phyloP scores from a whole-genome alignment of 2,113 vertebrate species.

The Vulpes ferrilata region DNA sequence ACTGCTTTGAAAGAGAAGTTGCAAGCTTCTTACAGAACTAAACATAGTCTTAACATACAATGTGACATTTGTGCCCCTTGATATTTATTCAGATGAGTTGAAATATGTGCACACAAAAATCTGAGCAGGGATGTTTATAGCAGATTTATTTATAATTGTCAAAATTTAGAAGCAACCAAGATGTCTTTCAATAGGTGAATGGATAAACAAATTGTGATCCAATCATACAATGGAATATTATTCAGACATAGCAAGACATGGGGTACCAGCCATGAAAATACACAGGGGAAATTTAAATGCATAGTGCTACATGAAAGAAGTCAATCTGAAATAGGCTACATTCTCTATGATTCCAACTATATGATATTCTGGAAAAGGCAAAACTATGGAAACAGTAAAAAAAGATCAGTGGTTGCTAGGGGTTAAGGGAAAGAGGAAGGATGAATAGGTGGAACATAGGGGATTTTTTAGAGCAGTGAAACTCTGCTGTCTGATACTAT shows the following conservation, averaged over 20 bases:
- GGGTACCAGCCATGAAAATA: neutral
- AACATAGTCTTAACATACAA: neutral
- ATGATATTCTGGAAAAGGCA: neutral
- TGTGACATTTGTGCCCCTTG: neutral
- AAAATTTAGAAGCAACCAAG: neutral
- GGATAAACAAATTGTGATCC: neutral
- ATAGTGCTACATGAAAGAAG: neutral
- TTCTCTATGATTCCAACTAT: neutral
- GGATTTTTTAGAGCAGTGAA: neutral
- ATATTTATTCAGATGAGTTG: neutral
- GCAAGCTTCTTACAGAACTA: neutral
- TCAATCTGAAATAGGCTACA: neutral
- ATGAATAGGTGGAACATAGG: neutral
- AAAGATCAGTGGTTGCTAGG: neutral
- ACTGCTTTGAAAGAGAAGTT: neutral
- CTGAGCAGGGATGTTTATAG: neutral
- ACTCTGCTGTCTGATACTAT: neutral
- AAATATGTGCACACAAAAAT: neutral
- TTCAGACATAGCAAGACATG: neutral
- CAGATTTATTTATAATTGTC: neutral
- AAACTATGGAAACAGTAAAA: neutral
- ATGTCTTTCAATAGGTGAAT: neutral
- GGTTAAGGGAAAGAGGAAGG: neutral
- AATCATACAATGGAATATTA: neutral
- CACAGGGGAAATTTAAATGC: neutral